Evolutionary conservation across 2,888 invertebrate species (phyloP), one percentile per base, ranked within the genome.

Genomic region (Drosophila merina): DNA sequence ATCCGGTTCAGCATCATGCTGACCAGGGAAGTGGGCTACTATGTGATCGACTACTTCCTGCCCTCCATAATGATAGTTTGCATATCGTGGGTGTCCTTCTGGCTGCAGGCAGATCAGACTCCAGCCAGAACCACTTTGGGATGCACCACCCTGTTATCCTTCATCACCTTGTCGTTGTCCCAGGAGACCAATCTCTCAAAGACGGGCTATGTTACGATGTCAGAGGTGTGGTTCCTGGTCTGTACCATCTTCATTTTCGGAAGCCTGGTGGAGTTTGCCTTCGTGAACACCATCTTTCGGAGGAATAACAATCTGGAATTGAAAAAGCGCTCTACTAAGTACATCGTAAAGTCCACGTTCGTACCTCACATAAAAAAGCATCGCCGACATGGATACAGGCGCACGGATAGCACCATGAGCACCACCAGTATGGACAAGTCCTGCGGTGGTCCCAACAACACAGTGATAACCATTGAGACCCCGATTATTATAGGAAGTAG

Each of bases 81-180:
- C 5, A 96, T 96, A 84, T 97, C 97, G 0, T 97, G 97, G 97
- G 96, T 97, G 5, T 96, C 97, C 1, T 97, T 97, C 90, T 97
- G 97, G 97, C 92, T 97, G 57, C 97, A 97, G 91, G 95, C 96
- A 51, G 96, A 97, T 88, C 96, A 97, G 28, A 94, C 96, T 5
- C 95, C 97, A 0, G 97, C 97, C 7, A 93, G 97, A 79, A 95
- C 96, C 58, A 95, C 95, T 59, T 92, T 97, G 80, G 96, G 96
- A 30, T 96, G 96, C 12, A 95, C 96, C 77, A 97, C 97, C 0
- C 95, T 97, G 94, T 92, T 97, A 76, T 96, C 97, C 40, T 97
- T 97, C 87, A 97, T 97, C 85, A 97, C 97, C 5, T 92, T 97
- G 72, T 96, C 96, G n/a, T 95, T 96, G 10, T 96, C 96, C 47